Evolutionary conservation across 1,140 invertebrate genomes (phyloP).

Genomic region (Teleogryllus occipitalis): DNA sequence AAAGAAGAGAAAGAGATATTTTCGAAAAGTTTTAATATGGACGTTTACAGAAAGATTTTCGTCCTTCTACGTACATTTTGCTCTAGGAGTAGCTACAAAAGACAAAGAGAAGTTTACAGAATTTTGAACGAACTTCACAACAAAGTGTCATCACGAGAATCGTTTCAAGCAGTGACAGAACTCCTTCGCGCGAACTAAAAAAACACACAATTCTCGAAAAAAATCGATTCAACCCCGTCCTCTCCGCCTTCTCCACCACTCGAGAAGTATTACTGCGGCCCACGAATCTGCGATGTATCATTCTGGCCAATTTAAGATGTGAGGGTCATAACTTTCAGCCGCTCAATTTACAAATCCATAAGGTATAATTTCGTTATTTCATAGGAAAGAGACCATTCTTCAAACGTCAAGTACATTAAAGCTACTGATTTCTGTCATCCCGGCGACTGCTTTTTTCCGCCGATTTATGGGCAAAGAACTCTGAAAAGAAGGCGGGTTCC

Average conservation of each 20-base stretch:
- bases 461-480: background rate
- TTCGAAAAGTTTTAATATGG: too few species aligned
- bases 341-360: constrained; percentile 5
- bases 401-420: background rate
- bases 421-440: background rate
- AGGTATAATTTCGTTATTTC: background rate
- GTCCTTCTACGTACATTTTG: too few species aligned
- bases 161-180: too few species aligned
- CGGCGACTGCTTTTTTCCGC: background rate
- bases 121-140: too few species aligned
- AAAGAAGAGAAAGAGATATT: too few species aligned
- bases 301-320: background rate
- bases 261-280: background rate
- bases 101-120: too few species aligned
- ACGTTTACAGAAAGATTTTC: too few species aligned
- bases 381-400: constrained; percentile 4
- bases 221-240: too few species aligned
- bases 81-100: too few species aligned
- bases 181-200: too few species aligned
- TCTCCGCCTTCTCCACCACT: background rate
- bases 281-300: background rate
- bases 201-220: too few species aligned
- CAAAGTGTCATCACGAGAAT: too few species aligned
- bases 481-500: background rate
- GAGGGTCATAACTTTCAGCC: background rate